Evolutionary conservation across 2,113 vertebrate genomes (phyloP).

Genomic region (Anoura caudifer): DNA sequence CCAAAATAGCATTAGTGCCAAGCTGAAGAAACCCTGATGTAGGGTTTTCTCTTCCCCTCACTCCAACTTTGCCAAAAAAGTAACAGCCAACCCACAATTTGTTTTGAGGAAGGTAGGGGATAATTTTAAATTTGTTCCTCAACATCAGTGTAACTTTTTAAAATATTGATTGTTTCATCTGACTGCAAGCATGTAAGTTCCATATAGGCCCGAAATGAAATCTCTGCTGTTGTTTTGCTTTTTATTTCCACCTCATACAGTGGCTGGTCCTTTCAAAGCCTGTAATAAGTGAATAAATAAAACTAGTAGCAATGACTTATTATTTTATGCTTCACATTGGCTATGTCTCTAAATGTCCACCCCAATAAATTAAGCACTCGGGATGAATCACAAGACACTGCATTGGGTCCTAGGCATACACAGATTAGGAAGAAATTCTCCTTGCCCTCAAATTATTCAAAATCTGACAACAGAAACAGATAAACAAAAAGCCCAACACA

Average conservation of each 20-base stretch:
- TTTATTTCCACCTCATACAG: not conserved
- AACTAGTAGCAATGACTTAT: not conserved
- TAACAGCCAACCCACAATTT: not conserved
- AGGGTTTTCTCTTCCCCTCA: not conserved
- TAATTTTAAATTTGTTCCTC: not conserved
- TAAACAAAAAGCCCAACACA: not conserved
- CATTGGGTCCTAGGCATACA: not conserved
- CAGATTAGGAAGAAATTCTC: not conserved
- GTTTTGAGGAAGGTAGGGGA: not conserved
- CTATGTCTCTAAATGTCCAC: not conserved
- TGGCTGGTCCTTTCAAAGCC: not conserved
- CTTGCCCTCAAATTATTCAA: not conserved
- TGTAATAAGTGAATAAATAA: not conserved
- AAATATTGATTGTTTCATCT: not conserved
- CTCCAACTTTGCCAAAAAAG: not conserved
- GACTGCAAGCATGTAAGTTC: not conserved
- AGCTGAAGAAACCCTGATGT: not conserved
- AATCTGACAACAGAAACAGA: not conserved
- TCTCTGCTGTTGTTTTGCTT: not conserved
- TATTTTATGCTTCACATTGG: not conserved
- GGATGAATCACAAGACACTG: not conserved
- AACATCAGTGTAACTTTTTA: not conserved
- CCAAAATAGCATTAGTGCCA: not conserved
- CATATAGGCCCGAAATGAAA: not conserved
- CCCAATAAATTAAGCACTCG: not conserved